These are phyloP conservation scores for Alitta virens DNA, from an alignment of 2,888 invertebrate species.

Conservation along the genomic window DNA sequence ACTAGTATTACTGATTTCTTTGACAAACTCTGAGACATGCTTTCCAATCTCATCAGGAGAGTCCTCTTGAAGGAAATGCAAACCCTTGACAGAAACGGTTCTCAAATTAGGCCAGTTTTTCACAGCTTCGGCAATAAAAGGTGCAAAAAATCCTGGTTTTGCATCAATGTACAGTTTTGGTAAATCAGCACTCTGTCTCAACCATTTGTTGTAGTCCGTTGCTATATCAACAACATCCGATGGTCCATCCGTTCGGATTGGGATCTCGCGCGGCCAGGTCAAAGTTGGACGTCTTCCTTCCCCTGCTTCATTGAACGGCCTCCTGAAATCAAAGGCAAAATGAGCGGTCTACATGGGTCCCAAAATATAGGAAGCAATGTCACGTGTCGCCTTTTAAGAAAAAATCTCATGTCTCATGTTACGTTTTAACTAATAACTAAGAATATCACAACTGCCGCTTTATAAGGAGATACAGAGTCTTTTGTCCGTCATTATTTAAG, in stretches of 20 bases:
- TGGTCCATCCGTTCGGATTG: conserved; percentile 15
- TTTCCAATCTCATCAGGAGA: conserved; percentile 19
- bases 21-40: conserved; percentile 5
- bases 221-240: conserved; percentile 12
- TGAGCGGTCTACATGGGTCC: no score
- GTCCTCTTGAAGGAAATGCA: conserved; percentile 23
- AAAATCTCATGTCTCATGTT: no score
- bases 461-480: no score
- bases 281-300: conserved; percentile 18
- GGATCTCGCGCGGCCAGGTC: conserved; percentile 19
- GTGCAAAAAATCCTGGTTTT: conserved; percentile 19
- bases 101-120: conserved; percentile 14
- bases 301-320: conserved; percentile 7
- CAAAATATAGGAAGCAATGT: no score
- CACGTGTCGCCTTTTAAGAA: no score
- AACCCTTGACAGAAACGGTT: conserved; percentile 5
- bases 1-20: not conserved
- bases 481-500: no score
- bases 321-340: not conserved
- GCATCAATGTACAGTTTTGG: conserved; percentile 21
- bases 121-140: not conserved
- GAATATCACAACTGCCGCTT: no score
- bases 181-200: not conserved
- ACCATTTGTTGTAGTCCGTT: conserved; percentile 9
- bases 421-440: no score